These are phyloP conservation scores for Zaprionus taronus DNA, from an alignment of 1,140 invertebrate species.

Conservation along the genomic window DNA sequence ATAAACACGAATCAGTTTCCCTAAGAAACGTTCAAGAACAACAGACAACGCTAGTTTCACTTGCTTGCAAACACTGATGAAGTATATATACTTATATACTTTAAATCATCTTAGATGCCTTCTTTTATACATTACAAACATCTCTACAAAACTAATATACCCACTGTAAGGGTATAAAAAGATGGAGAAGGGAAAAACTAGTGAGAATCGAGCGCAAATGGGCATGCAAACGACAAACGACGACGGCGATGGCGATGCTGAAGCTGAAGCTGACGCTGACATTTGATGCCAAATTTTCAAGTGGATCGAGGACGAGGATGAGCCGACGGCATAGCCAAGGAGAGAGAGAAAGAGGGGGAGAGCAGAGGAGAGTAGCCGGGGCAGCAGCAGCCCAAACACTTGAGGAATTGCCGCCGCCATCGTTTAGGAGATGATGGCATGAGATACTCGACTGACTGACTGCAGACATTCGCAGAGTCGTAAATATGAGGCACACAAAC, in stretches of 20 bases:
- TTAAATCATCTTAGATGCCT: rapidly evolving
- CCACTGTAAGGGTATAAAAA: not conserved
- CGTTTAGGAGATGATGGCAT: conserved; percentile 81
- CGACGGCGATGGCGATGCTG: conserved; percentile 50
- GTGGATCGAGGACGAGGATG: conserved; percentile 58
- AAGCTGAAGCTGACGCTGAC: conserved; percentile 74
- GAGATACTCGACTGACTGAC: conserved; percentile 61
- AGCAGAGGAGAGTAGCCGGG: conserved; percentile 23
- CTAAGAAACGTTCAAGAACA: too few species aligned
- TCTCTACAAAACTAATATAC: not conserved
- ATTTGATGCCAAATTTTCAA: conserved; percentile 83
- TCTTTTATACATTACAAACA: not conserved
- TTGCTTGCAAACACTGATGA: not conserved
- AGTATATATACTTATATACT: not conserved
- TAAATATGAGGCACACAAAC: conserved; percentile 80
- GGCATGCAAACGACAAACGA: conserved; percentile 74
- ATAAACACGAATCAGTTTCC: too few species aligned
- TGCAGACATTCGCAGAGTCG: conserved; percentile 55
- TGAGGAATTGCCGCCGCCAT: conserved; percentile 79
- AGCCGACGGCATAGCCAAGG: not conserved
- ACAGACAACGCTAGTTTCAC: not conserved
- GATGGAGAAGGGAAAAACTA: conserved; percentile 40
- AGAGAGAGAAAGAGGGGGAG: conserved; percentile 47
- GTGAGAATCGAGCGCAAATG: conserved; percentile 71
- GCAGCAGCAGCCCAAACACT: conserved; percentile 73